A percentile compares a stretch with the other conserved stretches of the same genome.
Evolutionary conservation across 2,797 vertebrate genomes (phyloP).

Genomic region (Pipistrellus kuhlii): DNA sequence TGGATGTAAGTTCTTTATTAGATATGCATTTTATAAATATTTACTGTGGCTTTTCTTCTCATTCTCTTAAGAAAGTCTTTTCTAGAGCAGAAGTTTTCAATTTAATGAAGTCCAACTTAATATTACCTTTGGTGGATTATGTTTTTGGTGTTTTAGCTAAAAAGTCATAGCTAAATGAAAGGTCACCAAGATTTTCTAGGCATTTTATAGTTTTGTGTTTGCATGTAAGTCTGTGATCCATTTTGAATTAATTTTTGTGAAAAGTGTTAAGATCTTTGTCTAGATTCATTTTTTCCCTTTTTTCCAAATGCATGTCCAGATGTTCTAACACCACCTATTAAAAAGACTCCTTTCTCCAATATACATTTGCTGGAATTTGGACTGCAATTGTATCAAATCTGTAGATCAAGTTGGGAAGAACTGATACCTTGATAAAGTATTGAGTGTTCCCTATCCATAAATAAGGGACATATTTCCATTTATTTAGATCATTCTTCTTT

Average conservation of each 20-base stretch:
- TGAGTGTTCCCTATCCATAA: background rate
- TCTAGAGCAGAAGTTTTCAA: background rate
- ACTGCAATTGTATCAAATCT: background rate
- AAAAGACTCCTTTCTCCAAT: background rate
- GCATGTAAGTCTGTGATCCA: background rate
- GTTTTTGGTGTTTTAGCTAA: background rate
- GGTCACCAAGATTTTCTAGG: background rate
- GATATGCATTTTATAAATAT: background rate
- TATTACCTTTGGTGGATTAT: background rate
- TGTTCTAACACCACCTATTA: background rate
- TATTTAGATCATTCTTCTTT: background rate
- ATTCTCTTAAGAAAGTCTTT: background rate
- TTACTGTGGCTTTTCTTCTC: background rate
- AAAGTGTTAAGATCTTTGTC: background rate
- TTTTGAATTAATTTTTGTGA: background rate
- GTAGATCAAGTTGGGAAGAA: background rate
- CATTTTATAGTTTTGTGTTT: background rate
- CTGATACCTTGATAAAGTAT: background rate
- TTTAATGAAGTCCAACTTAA: conserved; percentile 15
- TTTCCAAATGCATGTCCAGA: background rate
- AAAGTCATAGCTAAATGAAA: background rate
- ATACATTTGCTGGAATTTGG: background rate
- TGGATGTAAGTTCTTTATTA: background rate
- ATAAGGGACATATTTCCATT: background rate
- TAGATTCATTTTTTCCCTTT: background rate